Percentiles rank a stretch among this genome's conserved stretches.
phyloP scores from a whole-genome alignment of 2,888 invertebrate species.

The Scaptodrosophila latifasciaeformis region DNA sequence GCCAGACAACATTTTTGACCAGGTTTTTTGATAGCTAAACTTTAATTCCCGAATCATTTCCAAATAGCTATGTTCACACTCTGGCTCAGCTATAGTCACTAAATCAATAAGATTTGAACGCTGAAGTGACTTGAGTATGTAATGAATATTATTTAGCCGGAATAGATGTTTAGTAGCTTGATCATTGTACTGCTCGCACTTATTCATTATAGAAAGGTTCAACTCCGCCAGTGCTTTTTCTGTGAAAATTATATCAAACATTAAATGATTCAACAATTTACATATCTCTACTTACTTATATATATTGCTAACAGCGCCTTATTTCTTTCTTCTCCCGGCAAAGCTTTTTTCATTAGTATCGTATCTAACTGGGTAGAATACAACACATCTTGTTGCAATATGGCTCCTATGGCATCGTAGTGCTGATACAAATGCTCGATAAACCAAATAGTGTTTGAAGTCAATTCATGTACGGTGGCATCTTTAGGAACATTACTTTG shows the following conservation, averaged over 20 bases:
- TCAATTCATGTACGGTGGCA: slow-evolving; percentile 98
- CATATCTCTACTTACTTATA: slow-evolving; percentile 80
- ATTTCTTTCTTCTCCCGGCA: slow-evolving; percentile 77
- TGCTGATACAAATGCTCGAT: slow-evolving; percentile 89
- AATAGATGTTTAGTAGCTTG: slow-evolving; percentile 90
- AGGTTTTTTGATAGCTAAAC: slow-evolving; percentile 78
- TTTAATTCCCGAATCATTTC: slow-evolving; percentile 91
- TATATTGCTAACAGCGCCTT: slow-evolving; percentile 85
- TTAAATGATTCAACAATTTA: background rate
- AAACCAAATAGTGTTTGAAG: slow-evolving; percentile 94
- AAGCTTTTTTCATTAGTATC: slow-evolving; percentile 75
- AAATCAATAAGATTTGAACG: slow-evolving; percentile 89
- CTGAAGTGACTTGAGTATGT: slow-evolving; percentile 93
- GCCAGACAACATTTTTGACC: slow-evolving; percentile 87
- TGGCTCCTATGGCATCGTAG: slow-evolving; percentile 82
- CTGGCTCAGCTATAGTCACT: slow-evolving; percentile 87
- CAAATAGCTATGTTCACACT: slow-evolving; percentile 89
- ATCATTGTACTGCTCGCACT: slow-evolving; percentile 94
- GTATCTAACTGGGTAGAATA: slow-evolving; percentile 78
- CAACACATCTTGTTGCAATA: slow-evolving; percentile 79
- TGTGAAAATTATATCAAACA: slow-evolving; percentile 71
- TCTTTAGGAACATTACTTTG: slow-evolving; percentile 84
- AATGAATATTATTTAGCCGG: slow-evolving; percentile 94
- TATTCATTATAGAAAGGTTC: slow-evolving; percentile 90
- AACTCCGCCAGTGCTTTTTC: slow-evolving; percentile 93